phyloP scores from a whole-genome alignment of 2,888 invertebrate species.

The Elysia crispata region DNA sequence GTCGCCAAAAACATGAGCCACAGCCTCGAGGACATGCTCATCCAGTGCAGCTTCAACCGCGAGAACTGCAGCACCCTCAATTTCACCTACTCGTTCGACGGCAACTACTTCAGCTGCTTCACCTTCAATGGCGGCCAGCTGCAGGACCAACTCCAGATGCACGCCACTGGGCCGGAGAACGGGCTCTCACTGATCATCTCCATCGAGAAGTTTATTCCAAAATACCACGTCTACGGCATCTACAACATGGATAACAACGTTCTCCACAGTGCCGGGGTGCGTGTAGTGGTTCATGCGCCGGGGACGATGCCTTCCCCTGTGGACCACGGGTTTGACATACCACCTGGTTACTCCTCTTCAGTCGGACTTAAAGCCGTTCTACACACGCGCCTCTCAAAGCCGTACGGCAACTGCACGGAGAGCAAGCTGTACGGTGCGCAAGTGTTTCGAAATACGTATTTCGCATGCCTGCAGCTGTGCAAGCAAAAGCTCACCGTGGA shows the following conservation, averaged over 20 bases:
- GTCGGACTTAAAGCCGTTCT: constrained; percentile 69
- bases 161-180: constrained; percentile 72
- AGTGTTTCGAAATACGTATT: constrained; percentile 67
- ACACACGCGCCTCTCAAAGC: constrained; percentile 63
- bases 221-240: constrained; percentile 65
- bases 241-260: constrained; percentile 71
- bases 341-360: constrained; percentile 73
- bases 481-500: constrained; percentile 68
- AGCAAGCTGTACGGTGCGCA: constrained; percentile 54
- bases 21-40: constrained; percentile 65
- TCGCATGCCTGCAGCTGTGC: constrained; percentile 71
- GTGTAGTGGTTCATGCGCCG: constrained; percentile 73
- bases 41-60: constrained; percentile 69
- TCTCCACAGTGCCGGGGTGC: constrained; percentile 70
- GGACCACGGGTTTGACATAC: constrained; percentile 74
- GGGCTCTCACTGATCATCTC: constrained; percentile 72
- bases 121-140: constrained; percentile 71
- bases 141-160: constrained; percentile 62
- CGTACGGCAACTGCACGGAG: constrained; percentile 72
- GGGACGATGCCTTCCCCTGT: constrained; percentile 73
- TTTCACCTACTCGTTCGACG: constrained; percentile 68
- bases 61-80: constrained; percentile 62
- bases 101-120: constrained; percentile 73
- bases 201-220: constrained; percentile 71
- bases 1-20: constrained; percentile 67